Evolutionary conservation across 1,140 invertebrate species (phyloP).

Genomic region (Formica selysi): DNA sequence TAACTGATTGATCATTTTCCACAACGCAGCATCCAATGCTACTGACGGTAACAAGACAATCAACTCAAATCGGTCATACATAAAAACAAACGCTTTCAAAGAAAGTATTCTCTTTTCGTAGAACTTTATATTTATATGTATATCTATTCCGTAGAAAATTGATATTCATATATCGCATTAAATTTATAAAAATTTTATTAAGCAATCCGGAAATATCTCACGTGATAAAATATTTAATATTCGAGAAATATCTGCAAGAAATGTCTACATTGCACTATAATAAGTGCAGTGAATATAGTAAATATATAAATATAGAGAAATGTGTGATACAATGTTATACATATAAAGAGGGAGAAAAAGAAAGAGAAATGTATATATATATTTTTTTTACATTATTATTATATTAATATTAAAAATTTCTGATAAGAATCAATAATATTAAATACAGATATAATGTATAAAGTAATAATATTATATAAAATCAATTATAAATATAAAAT

Average conservation of each 20-base stretch:
- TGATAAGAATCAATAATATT: too few relatives aligned
- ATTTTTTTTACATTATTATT: too few relatives aligned
- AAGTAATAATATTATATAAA: too few relatives aligned
- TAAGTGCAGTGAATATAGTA: background rate
- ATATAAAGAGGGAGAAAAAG: too few relatives aligned
- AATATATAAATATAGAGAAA: background rate
- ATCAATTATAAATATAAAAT: background rate
- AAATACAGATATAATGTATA: too few relatives aligned
- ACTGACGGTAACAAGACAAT: slow-evolving; percentile 11
- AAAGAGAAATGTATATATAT: too few relatives aligned
- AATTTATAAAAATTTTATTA: background rate
- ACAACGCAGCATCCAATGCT: slow-evolving; percentile 32
- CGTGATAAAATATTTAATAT: background rate
- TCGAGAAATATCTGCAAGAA: background rate
- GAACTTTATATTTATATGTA: background rate
- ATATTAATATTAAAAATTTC: too few relatives aligned
- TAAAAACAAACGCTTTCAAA: background rate
- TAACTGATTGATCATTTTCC: slow-evolving; percentile 63
- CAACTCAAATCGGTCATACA: slow-evolving; percentile 7
- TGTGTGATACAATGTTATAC: background rate
- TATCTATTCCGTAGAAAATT: background rate
- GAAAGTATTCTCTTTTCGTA: slow-evolving; percentile 32
- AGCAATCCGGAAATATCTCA: background rate
- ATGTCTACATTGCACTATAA: background rate
- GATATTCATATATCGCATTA: background rate